Percentiles rank a stretch among this genome's conserved stretches.
Evolutionary conservation across 2,797 vertebrate species (phyloP).

Genomic region (Gadopsis bispinosus): DNA sequence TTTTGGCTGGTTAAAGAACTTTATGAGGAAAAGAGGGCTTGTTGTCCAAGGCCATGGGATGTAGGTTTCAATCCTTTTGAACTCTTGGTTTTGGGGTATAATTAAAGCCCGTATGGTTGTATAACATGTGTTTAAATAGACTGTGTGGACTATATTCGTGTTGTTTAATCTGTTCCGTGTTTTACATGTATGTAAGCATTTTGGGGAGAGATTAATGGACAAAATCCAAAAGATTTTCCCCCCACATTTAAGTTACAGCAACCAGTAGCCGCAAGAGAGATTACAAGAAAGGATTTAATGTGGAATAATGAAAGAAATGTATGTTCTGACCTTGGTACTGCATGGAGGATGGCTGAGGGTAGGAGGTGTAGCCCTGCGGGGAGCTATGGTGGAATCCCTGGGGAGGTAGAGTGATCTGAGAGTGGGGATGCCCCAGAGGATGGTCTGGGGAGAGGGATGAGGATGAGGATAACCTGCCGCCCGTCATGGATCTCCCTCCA

Average conservation of each 20-base stretch:
- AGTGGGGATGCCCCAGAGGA: slow-evolving; percentile 81
- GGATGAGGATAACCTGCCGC: slow-evolving; percentile 85
- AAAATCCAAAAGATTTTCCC: neutral
- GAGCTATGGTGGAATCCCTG: slow-evolving; percentile 88
- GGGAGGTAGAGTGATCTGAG: slow-evolving; percentile 85
- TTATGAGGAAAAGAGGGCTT: slow-evolving; percentile 26
- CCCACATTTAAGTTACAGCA: neutral
- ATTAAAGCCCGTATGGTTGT: slow-evolving; percentile 38
- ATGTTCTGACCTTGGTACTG: slow-evolving; percentile 94
- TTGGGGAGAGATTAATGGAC: neutral
- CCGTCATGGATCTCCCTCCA: slow-evolving; percentile 83
- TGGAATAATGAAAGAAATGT: neutral
- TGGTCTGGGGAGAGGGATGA: slow-evolving; percentile 90
- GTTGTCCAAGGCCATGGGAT: slow-evolving; percentile 20
- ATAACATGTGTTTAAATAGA: slow-evolving; percentile 37
- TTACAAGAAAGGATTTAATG: neutral
- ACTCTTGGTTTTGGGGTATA: slow-evolving; percentile 22
- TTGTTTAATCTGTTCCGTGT: slow-evolving; percentile 15
- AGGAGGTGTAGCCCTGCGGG: slow-evolving; percentile 86
- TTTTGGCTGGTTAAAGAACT: slow-evolving; percentile 12
- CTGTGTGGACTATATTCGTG: slow-evolving; percentile 1
- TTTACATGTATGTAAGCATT: slow-evolving; percentile 4
- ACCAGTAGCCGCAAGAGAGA: neutral
- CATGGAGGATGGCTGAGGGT: slow-evolving; percentile 88
- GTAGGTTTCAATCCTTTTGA: slow-evolving; percentile 28